Evolutionary conservation across 1,140 invertebrate genomes (phyloP), one percentile per base, ranked within the genome.

Genomic region (Drosophila guanche): DNA sequence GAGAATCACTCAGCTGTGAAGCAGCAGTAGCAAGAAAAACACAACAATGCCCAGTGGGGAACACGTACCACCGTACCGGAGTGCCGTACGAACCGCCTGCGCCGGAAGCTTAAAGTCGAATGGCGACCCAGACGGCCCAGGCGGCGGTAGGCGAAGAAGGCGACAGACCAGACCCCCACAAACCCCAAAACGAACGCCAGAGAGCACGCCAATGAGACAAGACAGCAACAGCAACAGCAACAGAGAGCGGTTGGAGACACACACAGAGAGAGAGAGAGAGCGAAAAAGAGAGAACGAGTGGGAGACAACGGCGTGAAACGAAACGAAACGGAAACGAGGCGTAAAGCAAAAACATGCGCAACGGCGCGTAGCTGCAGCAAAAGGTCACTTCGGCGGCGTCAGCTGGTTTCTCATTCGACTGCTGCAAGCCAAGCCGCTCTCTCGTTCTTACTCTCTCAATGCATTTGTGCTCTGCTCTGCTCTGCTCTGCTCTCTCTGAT

Each of bases 101-200:
- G 83, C 83, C 83, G 83, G 83, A 88, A 88, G 81, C 83, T 88
- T 79, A 88, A 86, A 72, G 57, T 71, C 66, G 70, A 80, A 73
- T 79, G 54, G 29, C 29, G 50, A 29, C 10, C 33, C 33, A 37
- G 33, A 10, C 33, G 33, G 33, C 10, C 33, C 33, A 37, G 33
- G 33, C 33, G 33, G 33, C 33, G 33, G 33, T 12, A 37, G 33
- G 7, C 29, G n/a, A 46, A 60, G 53, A 71, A 71, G 33, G 29
- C 29, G 43, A 54, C 41, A 40, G 37, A 69, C 10, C 1, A 33
- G 42, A 6, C 40, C 22, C 16, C 52, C 22, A 40, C 37, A 22
- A 14, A 45, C 14, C 43, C 14, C 43, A 12, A 37, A 37, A 37
- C 33, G 33, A 41, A 40, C 60, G 53, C 23, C 42, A 29, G 50